These are phyloP conservation scores for Busseola fusca DNA, from an alignment of 2,888 invertebrate species.

Conservation along the genomic window DNA sequence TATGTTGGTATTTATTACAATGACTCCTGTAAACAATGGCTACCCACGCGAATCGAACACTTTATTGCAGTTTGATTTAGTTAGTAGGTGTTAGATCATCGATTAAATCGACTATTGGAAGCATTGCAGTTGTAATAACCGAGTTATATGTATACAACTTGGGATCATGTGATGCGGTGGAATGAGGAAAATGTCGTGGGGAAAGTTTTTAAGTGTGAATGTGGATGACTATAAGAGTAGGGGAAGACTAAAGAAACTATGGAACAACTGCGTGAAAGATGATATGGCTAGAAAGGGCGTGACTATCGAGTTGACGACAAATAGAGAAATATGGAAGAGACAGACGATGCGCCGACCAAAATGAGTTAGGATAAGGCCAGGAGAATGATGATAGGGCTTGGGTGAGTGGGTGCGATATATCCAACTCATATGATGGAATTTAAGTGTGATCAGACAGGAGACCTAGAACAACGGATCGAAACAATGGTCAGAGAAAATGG, in stretches of 20 bases:
- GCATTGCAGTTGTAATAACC: neutral
- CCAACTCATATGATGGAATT: neutral
- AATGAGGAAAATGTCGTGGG: neutral
- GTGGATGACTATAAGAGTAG: neutral
- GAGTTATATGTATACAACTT: too few species aligned
- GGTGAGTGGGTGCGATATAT: neutral
- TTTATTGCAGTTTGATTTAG: slow-evolving; percentile 33
- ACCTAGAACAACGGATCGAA: neutral
- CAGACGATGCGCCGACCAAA: neutral
- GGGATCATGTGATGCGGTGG: neutral
- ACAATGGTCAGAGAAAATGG: too few species aligned
- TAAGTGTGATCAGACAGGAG: neutral
- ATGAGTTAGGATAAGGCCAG: neutral
- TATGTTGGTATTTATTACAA: slow-evolving; percentile 51
- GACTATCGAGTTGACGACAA: neutral
- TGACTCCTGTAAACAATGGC: slow-evolving; percentile 40
- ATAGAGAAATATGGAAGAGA: neutral
- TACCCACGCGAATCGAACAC: slow-evolving; percentile 12
- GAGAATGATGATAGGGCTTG: neutral
- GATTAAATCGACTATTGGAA: neutral
- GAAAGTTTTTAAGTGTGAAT: too few species aligned
- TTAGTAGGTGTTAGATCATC: slow-evolving; percentile 21
- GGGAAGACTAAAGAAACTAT: neutral
- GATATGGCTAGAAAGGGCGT: neutral
- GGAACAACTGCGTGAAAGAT: neutral